Percentiles rank a stretch among this genome's conserved stretches.
Evolutionary conservation across 2,113 vertebrate genomes (phyloP).

Genomic region (Dromiciops gliroides): DNA sequence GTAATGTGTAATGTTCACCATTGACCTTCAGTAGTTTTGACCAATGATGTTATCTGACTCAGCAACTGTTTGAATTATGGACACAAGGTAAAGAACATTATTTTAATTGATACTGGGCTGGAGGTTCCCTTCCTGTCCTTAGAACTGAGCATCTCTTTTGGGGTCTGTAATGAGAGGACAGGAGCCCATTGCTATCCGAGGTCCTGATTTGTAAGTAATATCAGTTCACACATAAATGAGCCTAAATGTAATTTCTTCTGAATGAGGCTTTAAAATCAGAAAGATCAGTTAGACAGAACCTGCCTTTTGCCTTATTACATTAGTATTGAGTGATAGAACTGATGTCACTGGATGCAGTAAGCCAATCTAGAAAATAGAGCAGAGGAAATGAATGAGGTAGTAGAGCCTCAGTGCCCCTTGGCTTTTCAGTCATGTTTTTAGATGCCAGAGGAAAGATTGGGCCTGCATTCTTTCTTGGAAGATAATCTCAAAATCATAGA

Average conservation of each 20-base stretch:
- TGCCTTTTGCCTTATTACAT: not conserved
- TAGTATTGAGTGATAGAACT: not conserved
- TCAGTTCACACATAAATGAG: not conserved
- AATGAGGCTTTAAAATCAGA: not conserved
- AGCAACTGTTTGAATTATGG: not conserved
- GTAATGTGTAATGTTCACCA: not conserved
- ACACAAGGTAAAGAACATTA: not conserved
- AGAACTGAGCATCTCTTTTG: not conserved
- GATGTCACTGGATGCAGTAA: not conserved
- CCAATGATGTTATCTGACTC: not conserved
- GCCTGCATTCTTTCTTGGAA: not conserved
- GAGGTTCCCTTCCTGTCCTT: not conserved
- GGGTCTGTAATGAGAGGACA: not conserved
- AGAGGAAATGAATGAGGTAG: not conserved
- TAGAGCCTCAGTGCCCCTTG: not conserved
- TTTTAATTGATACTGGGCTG: not conserved
- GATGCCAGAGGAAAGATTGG: not conserved
- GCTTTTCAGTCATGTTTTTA: not conserved
- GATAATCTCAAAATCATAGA: not conserved
- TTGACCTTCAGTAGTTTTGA: not conserved
- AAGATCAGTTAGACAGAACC: not conserved
- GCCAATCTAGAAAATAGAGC: not conserved
- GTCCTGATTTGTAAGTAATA: not conserved
- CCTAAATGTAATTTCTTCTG: conserved; percentile 17
- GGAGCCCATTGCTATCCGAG: not conserved